Evolutionary conservation across 37 sponge, comb jelly and placozoan species (phyloP).

Genomic region (Lycopodina hypogea): DNA sequence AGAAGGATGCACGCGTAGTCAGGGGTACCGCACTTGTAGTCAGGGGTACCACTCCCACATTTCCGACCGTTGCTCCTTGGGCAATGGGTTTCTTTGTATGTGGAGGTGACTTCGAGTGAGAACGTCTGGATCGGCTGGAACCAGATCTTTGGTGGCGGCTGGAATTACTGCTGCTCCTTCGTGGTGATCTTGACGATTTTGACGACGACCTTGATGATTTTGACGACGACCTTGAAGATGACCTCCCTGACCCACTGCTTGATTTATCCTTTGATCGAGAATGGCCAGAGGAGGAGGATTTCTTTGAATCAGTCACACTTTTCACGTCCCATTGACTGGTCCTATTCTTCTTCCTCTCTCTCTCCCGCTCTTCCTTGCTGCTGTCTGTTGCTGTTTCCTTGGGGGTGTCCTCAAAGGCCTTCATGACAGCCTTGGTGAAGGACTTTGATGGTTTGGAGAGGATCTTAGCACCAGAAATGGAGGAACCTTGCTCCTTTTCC

Average conservation of each 20-base stretch:
- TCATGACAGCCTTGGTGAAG: conserved; percentile 8
- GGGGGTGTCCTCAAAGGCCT: conserved; percentile 5
- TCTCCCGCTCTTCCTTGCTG: not conserved
- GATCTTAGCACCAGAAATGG: conserved; percentile 1
- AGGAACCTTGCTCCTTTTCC: not conserved
- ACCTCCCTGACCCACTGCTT: not conserved
- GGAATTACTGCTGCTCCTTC: not conserved
- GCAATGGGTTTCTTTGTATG: not conserved
- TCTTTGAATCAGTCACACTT: not conserved
- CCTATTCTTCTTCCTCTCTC: conserved; percentile 1
- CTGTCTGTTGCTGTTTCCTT: conserved; percentile 2
- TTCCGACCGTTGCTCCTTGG: not conserved
- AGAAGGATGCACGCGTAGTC: not conserved
- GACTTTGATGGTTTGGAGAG: conserved; percentile 14
- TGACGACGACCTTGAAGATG: not conserved
- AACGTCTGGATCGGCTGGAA: not conserved
- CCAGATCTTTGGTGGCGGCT: not conserved
- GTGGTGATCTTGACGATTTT: not conserved
- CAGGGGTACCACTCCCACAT: not conserved
- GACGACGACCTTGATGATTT: not conserved
- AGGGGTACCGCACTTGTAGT: conserved; percentile 5
- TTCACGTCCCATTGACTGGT: conserved; percentile 1
- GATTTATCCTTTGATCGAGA: not conserved
- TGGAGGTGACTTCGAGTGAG: conserved; percentile 8
- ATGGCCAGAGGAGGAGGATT: not conserved